Evolutionary conservation across 1,140 invertebrate species (phyloP).

Genomic region (Drosophila auraria): DNA sequence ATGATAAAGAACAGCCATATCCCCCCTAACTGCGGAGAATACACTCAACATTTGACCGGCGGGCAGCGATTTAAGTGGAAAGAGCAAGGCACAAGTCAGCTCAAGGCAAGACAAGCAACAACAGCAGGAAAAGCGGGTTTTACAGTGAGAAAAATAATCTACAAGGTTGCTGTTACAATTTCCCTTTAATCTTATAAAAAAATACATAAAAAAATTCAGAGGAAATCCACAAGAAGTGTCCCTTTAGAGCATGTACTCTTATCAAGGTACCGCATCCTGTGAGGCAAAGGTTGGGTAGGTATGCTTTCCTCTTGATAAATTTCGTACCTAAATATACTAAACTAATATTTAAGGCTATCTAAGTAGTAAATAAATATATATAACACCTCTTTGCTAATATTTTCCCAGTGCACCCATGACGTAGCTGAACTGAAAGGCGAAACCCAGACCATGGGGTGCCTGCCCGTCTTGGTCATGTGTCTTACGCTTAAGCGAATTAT

Average conservation of each 20-base stretch:
- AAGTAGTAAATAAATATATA: background rate
- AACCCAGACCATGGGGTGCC: constrained; percentile 13
- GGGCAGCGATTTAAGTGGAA: constrained; percentile 60
- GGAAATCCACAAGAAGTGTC: background rate
- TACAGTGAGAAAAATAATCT: constrained; percentile 7
- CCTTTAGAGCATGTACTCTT: background rate
- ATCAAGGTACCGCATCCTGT: background rate
- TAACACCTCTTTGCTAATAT: background rate
- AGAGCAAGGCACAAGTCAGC: constrained; percentile 26
- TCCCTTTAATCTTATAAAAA: background rate
- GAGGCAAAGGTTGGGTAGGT: too few species aligned
- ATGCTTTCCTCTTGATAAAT: background rate
- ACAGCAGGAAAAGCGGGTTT: background rate
- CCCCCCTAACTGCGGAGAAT: constrained; percentile 10
- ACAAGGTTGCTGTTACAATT: background rate
- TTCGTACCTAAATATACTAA: background rate
- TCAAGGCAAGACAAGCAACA: constrained; percentile 16
- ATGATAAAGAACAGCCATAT: constrained; percentile 56
- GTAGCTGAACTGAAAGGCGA: constrained; percentile 5
- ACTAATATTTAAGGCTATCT: background rate
- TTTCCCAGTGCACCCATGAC: constrained; percentile 29
- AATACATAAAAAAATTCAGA: background rate
- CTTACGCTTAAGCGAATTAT: constrained; percentile 81
- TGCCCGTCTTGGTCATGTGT: constrained; percentile 48
- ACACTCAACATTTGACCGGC: constrained; percentile 54